These are phyloP conservation scores for Percopsis omiscomaycus DNA, from an alignment of 2,797 vertebrate genomes.

Conservation along the genomic window DNA sequence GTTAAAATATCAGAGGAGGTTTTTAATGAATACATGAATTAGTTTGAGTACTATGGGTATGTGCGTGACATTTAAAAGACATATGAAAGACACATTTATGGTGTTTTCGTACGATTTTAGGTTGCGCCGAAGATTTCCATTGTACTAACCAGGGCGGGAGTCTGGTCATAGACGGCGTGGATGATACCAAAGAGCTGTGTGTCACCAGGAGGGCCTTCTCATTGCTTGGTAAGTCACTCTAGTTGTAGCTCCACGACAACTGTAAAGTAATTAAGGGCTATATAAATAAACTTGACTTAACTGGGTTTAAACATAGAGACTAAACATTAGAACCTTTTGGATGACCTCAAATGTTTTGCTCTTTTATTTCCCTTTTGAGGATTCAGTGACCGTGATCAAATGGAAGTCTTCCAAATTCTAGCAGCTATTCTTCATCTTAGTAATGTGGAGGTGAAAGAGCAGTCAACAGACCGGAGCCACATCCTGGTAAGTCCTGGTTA, in stretches of 20 bases:
- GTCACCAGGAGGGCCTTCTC: slow-evolving; percentile 88
- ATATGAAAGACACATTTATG: not conserved
- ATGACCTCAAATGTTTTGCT: not conserved
- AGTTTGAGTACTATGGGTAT: too few relatives aligned
- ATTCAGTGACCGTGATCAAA: slow-evolving; percentile 86
- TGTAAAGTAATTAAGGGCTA: not conserved
- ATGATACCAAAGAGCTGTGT: slow-evolving; percentile 88
- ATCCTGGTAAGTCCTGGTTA: slow-evolving; percentile 79
- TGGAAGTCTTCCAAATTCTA: slow-evolving; percentile 91
- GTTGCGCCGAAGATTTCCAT: slow-evolving; percentile 84
- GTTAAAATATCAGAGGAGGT: too few relatives aligned
- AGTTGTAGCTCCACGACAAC: not conserved
- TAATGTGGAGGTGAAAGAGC: slow-evolving; percentile 87
- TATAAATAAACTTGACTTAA: too few relatives aligned
- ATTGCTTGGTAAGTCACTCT: slow-evolving; percentile 82
- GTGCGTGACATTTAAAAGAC: not conserved
- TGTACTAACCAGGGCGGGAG: slow-evolving; percentile 91
- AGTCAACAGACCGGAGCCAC: slow-evolving; percentile 84
- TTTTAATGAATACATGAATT: too few relatives aligned
- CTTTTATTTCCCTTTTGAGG: slow-evolving; percentile 71
- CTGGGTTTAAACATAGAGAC: too few relatives aligned
- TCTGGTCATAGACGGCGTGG: slow-evolving; percentile 86
- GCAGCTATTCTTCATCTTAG: slow-evolving; percentile 94
- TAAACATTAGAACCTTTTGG: too few relatives aligned
- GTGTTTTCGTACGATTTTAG: slow-evolving; percentile 65